Evolutionary conservation across 2,888 invertebrate genomes (phyloP).

Genomic region (Chesias legatella): DNA sequence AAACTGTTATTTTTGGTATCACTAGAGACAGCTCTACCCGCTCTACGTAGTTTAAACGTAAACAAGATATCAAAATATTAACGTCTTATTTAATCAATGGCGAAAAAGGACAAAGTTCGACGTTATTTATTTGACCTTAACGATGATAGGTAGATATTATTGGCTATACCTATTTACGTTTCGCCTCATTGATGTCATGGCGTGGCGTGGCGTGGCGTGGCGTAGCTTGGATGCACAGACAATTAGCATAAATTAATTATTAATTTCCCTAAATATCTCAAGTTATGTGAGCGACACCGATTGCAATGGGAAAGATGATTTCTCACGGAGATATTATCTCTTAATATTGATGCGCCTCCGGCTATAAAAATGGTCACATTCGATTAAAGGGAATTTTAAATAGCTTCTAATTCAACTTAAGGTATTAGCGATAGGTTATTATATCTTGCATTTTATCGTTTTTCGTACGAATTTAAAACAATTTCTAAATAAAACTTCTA

Average conservation of each 20-base stretch:
- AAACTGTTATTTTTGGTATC: too few species aligned
- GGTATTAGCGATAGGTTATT: too few species aligned
- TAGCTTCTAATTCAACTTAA: neutral
- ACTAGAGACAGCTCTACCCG: too few species aligned
- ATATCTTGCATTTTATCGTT: too few species aligned
- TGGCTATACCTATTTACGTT: slow-evolving; percentile 5
- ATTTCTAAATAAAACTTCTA: too few species aligned
- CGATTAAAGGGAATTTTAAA: slow-evolving; percentile 10
- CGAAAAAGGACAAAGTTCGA: slow-evolving; percentile 12
- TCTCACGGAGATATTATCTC: slow-evolving; percentile 10
- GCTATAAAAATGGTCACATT: slow-evolving; percentile 7
- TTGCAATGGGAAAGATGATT: slow-evolving; percentile 16
- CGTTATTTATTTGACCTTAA: slow-evolving; percentile 23
- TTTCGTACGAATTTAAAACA: too few species aligned
- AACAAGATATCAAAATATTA: slow-evolving; percentile 15
- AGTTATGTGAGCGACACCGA: slow-evolving; percentile 9
- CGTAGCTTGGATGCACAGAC: slow-evolving; percentile 11
- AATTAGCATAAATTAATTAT: slow-evolving; percentile 18
- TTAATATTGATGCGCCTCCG: slow-evolving; percentile 11
- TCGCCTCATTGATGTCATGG: slow-evolving; percentile 19
- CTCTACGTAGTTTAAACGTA: too few species aligned
- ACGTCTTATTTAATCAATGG: slow-evolving; percentile 9
- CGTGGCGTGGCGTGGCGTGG: too few species aligned
- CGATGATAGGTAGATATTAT: slow-evolving; percentile 8
- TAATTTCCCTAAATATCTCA: slow-evolving; percentile 9